Conservation (phyloP, 2,797 vertebrate genomes). For the Pipistrellus kuhlii region DNA sequence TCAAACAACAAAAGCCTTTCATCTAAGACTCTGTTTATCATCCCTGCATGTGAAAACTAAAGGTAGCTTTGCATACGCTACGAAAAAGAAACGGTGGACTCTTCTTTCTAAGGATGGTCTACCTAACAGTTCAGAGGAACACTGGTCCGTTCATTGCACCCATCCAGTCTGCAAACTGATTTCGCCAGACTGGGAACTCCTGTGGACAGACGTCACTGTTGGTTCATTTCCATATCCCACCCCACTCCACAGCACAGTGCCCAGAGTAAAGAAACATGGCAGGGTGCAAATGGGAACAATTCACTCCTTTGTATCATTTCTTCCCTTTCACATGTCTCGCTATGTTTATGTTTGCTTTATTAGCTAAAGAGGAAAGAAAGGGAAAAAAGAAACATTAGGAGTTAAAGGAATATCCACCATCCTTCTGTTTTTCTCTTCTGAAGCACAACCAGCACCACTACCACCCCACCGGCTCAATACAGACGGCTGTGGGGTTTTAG, state of each 20-base stretch:
- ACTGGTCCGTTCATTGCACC: not conserved
- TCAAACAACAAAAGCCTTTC: not conserved
- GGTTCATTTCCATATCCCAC: not conserved
- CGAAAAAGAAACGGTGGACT: not conserved
- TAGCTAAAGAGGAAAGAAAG: constrained; percentile 3
- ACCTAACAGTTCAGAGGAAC: constrained; percentile 7
- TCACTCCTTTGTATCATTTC: not conserved
- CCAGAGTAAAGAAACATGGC: constrained; percentile 47
- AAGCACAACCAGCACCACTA: constrained; percentile 11
- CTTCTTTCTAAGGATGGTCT: not conserved
- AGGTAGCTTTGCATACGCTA: not conserved
- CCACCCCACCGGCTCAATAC: not conserved
- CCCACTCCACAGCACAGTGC: not conserved
- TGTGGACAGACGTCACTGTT: not conserved
- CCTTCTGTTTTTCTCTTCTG: constrained; percentile 51
- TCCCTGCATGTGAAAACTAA: not conserved
- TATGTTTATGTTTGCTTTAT: not conserved
- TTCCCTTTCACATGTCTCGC: not conserved
- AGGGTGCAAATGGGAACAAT: constrained; percentile 48
- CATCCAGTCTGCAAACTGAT: not conserved
- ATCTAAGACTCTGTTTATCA: constrained; percentile 10
- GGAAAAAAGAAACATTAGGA: not conserved
- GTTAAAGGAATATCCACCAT: constrained; percentile 2
- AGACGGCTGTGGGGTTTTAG: constrained; percentile 56
- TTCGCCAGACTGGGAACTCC: not conserved